Evolutionary conservation across 2,888 invertebrate species (phyloP).

Genomic region (Scotopteryx bipunctaria): DNA sequence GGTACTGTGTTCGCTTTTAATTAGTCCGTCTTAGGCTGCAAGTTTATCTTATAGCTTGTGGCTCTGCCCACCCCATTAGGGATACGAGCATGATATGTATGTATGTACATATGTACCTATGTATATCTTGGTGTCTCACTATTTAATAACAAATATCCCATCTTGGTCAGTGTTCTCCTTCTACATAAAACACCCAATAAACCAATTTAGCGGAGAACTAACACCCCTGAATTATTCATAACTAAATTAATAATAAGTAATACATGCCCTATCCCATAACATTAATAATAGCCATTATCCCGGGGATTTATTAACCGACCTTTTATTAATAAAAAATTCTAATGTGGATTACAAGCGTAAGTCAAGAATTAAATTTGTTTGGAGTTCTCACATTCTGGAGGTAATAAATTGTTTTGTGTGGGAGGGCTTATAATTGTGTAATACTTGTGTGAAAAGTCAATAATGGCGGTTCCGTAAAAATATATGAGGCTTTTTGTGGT

Average conservation of each 20-base stretch:
- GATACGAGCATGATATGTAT: too few relatives aligned
- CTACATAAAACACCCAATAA: constrained; percentile 23
- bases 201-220: constrained; percentile 24
- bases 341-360: constrained; percentile 73
- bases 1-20: too few relatives aligned
- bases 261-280: constrained; percentile 60
- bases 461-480: constrained; percentile 34
- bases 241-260: constrained; percentile 75
- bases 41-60: too few relatives aligned
- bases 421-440: constrained; percentile 40
- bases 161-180: background rate
- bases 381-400: constrained; percentile 40
- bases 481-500: background rate
- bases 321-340: constrained; percentile 80
- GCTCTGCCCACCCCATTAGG: too few relatives aligned
- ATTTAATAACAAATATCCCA: background rate
- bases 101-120: too few relatives aligned
- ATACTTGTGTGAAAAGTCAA: constrained; percentile 64
- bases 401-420: constrained; percentile 33
- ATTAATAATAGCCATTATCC: constrained; percentile 57
- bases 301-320: constrained; percentile 51
- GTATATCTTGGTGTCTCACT: too few relatives aligned
- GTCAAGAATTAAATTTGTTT: constrained; percentile 70
- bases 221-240: constrained; percentile 64
- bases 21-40: too few relatives aligned